These are phyloP conservation scores for Arctia plantaginis DNA, from an alignment of 2,888 invertebrate genomes.

Conservation along the genomic window DNA sequence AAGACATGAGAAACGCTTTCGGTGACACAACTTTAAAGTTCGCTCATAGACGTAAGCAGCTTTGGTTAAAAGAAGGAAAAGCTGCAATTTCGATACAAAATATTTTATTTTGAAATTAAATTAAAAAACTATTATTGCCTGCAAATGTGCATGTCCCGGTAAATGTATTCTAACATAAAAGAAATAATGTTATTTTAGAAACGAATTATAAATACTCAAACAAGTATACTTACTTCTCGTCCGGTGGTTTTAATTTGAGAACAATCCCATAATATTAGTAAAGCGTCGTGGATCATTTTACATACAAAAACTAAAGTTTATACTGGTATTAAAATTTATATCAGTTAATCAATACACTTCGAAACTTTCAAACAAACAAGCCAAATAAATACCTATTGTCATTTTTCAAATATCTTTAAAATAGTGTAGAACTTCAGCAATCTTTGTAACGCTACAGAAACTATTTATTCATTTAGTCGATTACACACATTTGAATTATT, in stretches of 20 bases:
- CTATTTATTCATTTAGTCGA: not conserved
- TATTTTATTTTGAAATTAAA: no score
- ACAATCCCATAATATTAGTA: slow-evolving; percentile 89
- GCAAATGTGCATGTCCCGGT: no score
- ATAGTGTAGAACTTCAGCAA: not conserved
- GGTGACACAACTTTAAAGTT: no score
- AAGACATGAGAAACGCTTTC: no score
- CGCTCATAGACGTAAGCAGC: not conserved
- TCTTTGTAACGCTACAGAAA: not conserved
- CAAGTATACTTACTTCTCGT: slow-evolving; percentile 19
- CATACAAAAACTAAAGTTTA: not conserved
- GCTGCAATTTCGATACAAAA: not conserved
- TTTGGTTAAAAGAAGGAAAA: not conserved
- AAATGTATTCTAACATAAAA: not conserved
- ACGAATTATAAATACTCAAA: not conserved
- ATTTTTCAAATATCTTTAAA: not conserved
- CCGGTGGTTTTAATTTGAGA: slow-evolving; percentile 63
- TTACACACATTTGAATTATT: not conserved
- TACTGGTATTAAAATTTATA: not conserved
- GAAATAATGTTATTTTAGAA: not conserved
- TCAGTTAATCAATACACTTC: not conserved
- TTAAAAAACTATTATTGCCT: no score
- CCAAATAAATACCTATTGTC: not conserved
- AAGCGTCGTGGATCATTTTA: slow-evolving; percentile 89
- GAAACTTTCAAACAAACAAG: not conserved